Evolutionary conservation across 2,113 vertebrate species (phyloP).

Genomic region (Gadus macrocephalus): DNA sequence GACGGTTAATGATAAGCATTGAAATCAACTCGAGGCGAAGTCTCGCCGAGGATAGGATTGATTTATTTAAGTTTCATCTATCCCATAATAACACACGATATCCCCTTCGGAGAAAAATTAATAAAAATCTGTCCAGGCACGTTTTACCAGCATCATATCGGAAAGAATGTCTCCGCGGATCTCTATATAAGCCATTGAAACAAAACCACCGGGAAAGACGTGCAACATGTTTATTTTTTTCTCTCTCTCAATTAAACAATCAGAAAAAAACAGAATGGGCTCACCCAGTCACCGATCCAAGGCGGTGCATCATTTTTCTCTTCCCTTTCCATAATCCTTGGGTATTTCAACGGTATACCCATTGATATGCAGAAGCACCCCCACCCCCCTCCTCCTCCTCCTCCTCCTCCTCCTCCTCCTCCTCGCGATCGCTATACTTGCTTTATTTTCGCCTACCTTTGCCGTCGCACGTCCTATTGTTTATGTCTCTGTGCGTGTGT

Average conservation of each 20-base stretch:
- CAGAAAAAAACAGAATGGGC: slow-evolving; percentile 48
- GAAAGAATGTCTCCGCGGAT: slow-evolving; percentile 52
- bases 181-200: slow-evolving; percentile 36
- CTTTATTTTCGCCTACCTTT: slow-evolving; percentile 38
- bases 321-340: slow-evolving; percentile 62
- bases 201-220: slow-evolving; percentile 27
- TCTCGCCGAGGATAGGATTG: slow-evolving; percentile 23
- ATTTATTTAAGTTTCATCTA: slow-evolving; percentile 23
- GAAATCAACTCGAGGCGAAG: slow-evolving; percentile 44
- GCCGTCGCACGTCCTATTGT: slow-evolving; percentile 31
- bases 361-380: slow-evolving; percentile 57
- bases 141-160: slow-evolving; percentile 46
- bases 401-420: slow-evolving; percentile 1
- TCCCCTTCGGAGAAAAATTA: slow-evolving; percentile 23
- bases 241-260: slow-evolving; percentile 43
- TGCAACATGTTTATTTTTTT: neutral
- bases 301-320: slow-evolving; percentile 52
- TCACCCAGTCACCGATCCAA: slow-evolving; percentile 64
- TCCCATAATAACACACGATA: slow-evolving; percentile 28
- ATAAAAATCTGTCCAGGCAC: slow-evolving; percentile 44
- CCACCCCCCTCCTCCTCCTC: slow-evolving; percentile 35
- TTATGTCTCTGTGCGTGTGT: slow-evolving; percentile 47
- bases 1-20: slow-evolving; percentile 40
- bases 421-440: slow-evolving; percentile 55
- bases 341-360: slow-evolving; percentile 61